Percentiles rank a stretch among this genome's conserved stretches.
These are phyloP conservation scores for Corella eumyota DNA, from an alignment of 23 tunicate species.

Conservation along the genomic window DNA sequence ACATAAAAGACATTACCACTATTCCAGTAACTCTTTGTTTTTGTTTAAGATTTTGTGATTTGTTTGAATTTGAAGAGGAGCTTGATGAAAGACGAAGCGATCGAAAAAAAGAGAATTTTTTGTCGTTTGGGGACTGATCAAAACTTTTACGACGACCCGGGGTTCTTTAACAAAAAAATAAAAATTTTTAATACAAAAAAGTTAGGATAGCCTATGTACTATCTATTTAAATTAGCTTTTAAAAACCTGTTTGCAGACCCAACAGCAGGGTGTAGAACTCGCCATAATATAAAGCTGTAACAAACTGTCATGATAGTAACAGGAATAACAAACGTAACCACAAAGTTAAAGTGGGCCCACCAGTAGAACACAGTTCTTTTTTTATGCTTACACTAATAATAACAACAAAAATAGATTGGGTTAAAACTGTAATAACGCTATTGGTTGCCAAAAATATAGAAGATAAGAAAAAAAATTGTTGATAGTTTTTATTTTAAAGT, in stretches of 20 bases:
- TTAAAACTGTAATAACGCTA: too few relatives aligned
- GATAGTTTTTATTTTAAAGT: too few relatives aligned
- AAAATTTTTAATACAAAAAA: too few relatives aligned
- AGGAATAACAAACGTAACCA: conserved; percentile 43
- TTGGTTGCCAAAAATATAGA: too few relatives aligned
- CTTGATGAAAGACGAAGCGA: conserved; percentile 2
- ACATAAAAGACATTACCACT: conserved; percentile 32
- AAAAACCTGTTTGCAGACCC: conserved; percentile 16
- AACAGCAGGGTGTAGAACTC: conserved; percentile 61
- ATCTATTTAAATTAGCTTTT: too few relatives aligned
- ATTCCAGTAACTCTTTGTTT: conserved; percentile 33
- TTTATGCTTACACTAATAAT: too few relatives aligned
- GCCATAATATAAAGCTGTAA: conserved; percentile 61
- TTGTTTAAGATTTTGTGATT: conserved; percentile 7
- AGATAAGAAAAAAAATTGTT: too few relatives aligned
- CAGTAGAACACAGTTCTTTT: background rate
- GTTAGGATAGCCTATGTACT: too few relatives aligned
- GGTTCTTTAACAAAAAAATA: too few relatives aligned
- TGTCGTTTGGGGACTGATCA: conserved; percentile 8
- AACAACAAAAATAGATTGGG: too few relatives aligned
- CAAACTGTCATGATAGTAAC: conserved; percentile 45
- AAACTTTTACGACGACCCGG: conserved; percentile 12
- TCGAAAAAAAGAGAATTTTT: background rate
- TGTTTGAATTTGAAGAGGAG: background rate
- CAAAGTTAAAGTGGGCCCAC: conserved; percentile 43